Evolutionary conservation across 2,888 invertebrate species (phyloP).

Genomic region (Troides oblongomaculatus): DNA sequence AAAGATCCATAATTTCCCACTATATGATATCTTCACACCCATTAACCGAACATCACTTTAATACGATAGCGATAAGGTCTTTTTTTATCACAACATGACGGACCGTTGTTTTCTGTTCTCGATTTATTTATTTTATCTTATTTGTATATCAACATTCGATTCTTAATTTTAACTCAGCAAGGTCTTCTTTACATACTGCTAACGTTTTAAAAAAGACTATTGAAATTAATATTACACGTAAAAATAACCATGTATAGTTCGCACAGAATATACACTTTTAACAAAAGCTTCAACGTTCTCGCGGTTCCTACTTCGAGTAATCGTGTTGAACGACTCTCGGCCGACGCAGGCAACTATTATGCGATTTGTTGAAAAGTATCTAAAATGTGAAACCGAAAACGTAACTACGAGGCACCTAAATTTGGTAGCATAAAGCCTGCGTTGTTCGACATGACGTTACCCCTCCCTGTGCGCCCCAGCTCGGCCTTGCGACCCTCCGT

Average conservation of each 20-base stretch:
- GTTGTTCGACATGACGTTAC: constrained; percentile 77
- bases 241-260: constrained; percentile 39
- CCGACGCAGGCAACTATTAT: constrained; percentile 72
- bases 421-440: constrained; percentile 62
- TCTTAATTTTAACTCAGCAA: constrained; percentile 23
- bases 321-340: constrained; percentile 73
- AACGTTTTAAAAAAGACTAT: constrained; percentile 38
- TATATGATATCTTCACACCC: constrained; percentile 47
- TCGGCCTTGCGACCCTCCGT: constrained; percentile 74
- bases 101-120: constrained; percentile 63
- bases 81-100: constrained; percentile 45
- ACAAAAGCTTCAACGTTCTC: constrained; percentile 48
- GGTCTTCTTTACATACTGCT: constrained; percentile 31
- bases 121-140: constrained; percentile 77
- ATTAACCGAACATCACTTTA: constrained; percentile 52
- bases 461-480: constrained; percentile 61
- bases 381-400: constrained; percentile 33
- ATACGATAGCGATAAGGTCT: constrained; percentile 53
- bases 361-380: constrained; percentile 44
- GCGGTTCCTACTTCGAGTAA: constrained; percentile 72
- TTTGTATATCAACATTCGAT: constrained; percentile 63
- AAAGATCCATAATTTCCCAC: constrained; percentile 53
- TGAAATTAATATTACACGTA: constrained; percentile 32
- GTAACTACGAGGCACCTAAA: constrained; percentile 46
- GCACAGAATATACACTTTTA: constrained; percentile 64